Percentiles rank a stretch among this genome's conserved stretches.
Conservation (phyloP, 1,140 invertebrate genomes). For the Drosophila yakuba region DNA sequence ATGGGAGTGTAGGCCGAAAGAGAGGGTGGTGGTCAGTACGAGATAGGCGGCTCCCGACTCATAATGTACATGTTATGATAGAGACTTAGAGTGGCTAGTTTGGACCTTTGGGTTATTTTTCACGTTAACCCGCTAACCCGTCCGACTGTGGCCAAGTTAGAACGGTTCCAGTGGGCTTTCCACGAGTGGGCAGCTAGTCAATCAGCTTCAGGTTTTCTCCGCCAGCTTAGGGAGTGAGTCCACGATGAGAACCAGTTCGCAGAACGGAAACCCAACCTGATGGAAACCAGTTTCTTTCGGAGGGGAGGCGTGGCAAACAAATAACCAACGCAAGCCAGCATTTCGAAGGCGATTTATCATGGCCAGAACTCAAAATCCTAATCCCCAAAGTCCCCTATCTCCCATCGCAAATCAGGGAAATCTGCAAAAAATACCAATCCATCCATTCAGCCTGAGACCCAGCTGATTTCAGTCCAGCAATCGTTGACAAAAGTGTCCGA, state of each 20-base stretch:
- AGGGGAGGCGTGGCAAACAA: conserved; percentile 31
- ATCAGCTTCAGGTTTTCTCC: conserved; percentile 41
- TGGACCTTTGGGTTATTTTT: conserved; percentile 1
- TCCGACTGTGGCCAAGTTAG: conserved; percentile 15
- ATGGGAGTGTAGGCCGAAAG: not conserved
- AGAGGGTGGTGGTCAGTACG: not conserved
- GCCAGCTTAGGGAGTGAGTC: conserved; percentile 24
- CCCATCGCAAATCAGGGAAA: not conserved
- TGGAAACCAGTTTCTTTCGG: conserved; percentile 35
- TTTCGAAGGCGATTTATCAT: conserved; percentile 42
- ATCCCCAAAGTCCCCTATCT: conserved; percentile 7
- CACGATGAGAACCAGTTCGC: conserved; percentile 24
- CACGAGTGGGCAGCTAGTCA: conserved; percentile 27
- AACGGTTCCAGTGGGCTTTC: conserved; percentile 32
- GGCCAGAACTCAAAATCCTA: conserved; percentile 11
- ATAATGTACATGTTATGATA: conserved; percentile 30
- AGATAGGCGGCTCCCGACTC: not conserved
- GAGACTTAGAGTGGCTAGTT: conserved; percentile 8
- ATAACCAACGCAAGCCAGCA: conserved; percentile 24
- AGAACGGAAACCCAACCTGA: conserved; percentile 45
- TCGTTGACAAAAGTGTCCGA: conserved; percentile 39
- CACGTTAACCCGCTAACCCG: not conserved
- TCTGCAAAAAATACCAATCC: conserved; percentile 1
- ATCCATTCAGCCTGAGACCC: conserved; percentile 6
- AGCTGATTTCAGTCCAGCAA: conserved; percentile 10